Conservation (phyloP, 2,888 invertebrate species). For the Ctena decussata region DNA sequence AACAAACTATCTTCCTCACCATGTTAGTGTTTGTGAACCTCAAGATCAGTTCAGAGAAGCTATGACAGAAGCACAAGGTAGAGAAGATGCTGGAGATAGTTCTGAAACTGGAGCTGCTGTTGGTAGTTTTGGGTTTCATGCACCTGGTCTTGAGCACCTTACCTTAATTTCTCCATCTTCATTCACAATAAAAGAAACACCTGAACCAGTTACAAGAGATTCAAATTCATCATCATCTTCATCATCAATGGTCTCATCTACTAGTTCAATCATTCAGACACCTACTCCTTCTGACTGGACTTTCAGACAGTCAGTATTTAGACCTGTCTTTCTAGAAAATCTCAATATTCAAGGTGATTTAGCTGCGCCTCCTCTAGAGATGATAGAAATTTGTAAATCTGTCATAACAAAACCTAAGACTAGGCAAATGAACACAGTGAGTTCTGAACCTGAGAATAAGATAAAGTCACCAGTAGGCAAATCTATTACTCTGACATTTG, state of each 20-base stretch:
- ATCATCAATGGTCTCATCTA: slow-evolving; percentile 36
- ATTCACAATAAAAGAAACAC: slow-evolving; percentile 48
- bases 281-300: slow-evolving; percentile 6
- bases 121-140: not conserved
- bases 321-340: slow-evolving; percentile 60
- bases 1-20: slow-evolving; percentile 51
- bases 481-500: not conserved
- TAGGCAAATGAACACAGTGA: not conserved
- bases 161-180: slow-evolving; percentile 37
- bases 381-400: slow-evolving; percentile 67
- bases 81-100: not conserved
- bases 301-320: slow-evolving; percentile 59
- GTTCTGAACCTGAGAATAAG: slow-evolving; percentile 3
- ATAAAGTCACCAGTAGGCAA: slow-evolving; percentile 4
- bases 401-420: slow-evolving; percentile 20
- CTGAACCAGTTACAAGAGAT: slow-evolving; percentile 55
- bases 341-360: slow-evolving; percentile 61
- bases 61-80: not conserved
- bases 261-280: not conserved
- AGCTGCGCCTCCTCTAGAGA: slow-evolving; percentile 68
- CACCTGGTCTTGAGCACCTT: slow-evolving; percentile 46
- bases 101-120: not conserved
- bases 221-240: slow-evolving; percentile 59
- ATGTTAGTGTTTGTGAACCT: slow-evolving; percentile 62
- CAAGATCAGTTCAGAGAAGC: slow-evolving; percentile 8